Evolutionary conservation across 2,797 vertebrate genomes (phyloP), one percentile per base, ranked within the genome.

Genomic region (Squalus acanthias): DNA sequence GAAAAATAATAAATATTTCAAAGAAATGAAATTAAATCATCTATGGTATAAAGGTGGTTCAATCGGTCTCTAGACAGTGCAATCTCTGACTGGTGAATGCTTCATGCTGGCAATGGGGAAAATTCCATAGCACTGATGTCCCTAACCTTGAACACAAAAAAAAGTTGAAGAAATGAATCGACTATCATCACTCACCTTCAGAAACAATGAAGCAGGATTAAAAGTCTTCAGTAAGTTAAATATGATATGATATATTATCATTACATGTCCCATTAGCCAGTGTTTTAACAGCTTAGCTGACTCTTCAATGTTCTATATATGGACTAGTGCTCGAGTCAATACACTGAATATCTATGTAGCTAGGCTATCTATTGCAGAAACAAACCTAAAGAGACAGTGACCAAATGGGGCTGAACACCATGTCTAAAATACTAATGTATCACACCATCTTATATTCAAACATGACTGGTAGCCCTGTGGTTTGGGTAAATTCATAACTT

Each of bases 161-260:
- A 17, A 69, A 70, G 10, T 26, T 74, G 60, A 2, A 53, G 50
- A 26, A 57, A 50, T 63, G 60, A 88, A 24, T 50, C 46, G 15
- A 50, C 20, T 88, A 9, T 53, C 50, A 53, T 20, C 20, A 53
- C 53, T 89, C 53, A 89, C 10, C 24, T 89, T 60, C 87, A 89
- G 87, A 88, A 88, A 88, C 87, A 88, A 12, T 57, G 33, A 60
- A 29, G 10, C 26, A 60, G 26, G 26, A 29, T 89, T 60, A 89
- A 60, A 60, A 60, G 26, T 3, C 10, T 33, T 89, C 26, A 17
- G 82, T 22, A 87, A 87, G 85, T 57, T 89, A 60, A 89, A 60
- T 89, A 82, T 82, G 53, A 60, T 87, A 53, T 87, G 85, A 87
- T 3, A 60, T 89, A 60, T 89, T 60, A 89, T 89, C 87, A 89